Conservation (phyloP, 2,888 invertebrate species). For the Caenorhabditis becei region DNA sequence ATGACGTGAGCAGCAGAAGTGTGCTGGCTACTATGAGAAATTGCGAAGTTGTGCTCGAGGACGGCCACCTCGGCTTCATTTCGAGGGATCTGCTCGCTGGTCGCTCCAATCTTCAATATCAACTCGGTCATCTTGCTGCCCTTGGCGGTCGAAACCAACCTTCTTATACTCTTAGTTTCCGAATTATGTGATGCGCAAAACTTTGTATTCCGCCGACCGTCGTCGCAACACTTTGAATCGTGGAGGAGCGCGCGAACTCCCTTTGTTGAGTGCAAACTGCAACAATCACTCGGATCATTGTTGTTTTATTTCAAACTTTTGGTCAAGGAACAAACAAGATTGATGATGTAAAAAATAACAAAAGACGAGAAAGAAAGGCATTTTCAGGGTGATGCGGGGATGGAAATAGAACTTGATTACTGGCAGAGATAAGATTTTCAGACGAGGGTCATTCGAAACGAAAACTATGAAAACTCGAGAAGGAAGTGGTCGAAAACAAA, state of each 20-base stretch:
- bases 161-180: slow-evolving; percentile 40
- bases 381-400: neutral
- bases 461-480: slow-evolving; percentile 1
- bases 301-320: neutral
- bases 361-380: slow-evolving; percentile 8
- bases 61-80: slow-evolving; percentile 63
- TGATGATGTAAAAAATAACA: slow-evolving; percentile 17
- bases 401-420: slow-evolving; percentile 44
- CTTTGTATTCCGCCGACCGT: neutral
- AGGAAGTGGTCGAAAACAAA: slow-evolving; percentile 42
- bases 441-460: slow-evolving; percentile 5
- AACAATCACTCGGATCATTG: neutral
- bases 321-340: slow-evolving; percentile 32
- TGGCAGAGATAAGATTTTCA: slow-evolving; percentile 43
- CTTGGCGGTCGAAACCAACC: slow-evolving; percentile 32
- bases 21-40: slow-evolving; percentile 34
- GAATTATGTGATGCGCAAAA: slow-evolving; percentile 38
- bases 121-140: slow-evolving; percentile 37
- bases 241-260: slow-evolving; percentile 49
- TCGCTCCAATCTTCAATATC: slow-evolving; percentile 8
- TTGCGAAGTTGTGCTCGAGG: slow-evolving; percentile 49
- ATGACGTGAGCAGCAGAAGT: slow-evolving; percentile 3
- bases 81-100: neutral
- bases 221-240: slow-evolving; percentile 43
- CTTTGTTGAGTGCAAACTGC: slow-evolving; percentile 53